Base-by-base conservation (phyloP, 2,113 vertebrate species). In the Corvus hawaiiensis region DNA sequence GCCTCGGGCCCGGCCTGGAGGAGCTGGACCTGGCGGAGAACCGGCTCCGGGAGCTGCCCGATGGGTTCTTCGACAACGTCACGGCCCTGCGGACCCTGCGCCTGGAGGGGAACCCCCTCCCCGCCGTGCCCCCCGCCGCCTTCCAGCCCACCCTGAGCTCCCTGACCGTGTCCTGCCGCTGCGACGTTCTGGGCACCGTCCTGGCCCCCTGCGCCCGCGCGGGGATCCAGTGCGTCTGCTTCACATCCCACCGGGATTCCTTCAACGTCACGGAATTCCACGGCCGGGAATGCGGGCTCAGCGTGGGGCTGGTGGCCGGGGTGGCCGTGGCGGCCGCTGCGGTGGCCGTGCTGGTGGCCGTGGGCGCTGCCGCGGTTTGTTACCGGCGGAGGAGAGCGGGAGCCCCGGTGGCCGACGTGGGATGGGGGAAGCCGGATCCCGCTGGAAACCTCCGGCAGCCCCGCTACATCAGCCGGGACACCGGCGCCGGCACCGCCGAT, bases 181-280 rank as follows among this genome's bases (percentile, higher is more conserved):
- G 97, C 27, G 48, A 77, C 0, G 3, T 54, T 24, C 58, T 64
- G 27, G 18, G 18, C n/a, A 71, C 35, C 41, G 2, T 92, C 10
- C 39, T 83, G 56, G 4, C 0, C 0, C 16, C 68, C 32, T 97
- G 96, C 3, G 1, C 62, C 61, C n/a, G 67, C 18, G 0, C 2
- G 0, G 5, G 0, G 2, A 7, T 5, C 7, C 2, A 0, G 0
- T 92, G 87, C 73, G 8, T 0, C 2, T 96, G 95, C 59, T 0
- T 11, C 32, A 2, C 5, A 0, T 0, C 44, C 22, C 23, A 0
- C 2, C 0, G 1, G 3, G 0, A 3, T 1, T 0, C 0, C 66
- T 5, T 16, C 37, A 75, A 69, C 4, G 16, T 37, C 41, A 51
- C 74, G 10, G 18, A 44, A 0, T 95, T 83, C 75, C 13, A 92